Percentiles rank a stretch among this genome's conserved stretches.
phyloP scores from a whole-genome alignment of 2,888 invertebrate species.

The Choristoneura rosaceana region DNA sequence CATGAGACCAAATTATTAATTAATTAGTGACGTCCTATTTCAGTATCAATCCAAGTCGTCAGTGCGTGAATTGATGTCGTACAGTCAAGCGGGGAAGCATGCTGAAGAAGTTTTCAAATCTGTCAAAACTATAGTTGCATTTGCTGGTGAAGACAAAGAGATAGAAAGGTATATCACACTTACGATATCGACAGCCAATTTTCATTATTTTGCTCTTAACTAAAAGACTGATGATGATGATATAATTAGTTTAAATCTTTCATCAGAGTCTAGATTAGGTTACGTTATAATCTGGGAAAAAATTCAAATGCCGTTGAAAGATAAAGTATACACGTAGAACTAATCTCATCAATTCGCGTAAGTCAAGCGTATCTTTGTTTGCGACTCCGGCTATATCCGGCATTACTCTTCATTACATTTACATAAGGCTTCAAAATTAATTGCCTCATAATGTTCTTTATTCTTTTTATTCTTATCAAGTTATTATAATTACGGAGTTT shows the following conservation, averaged over 20 bases:
- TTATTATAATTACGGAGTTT: background rate
- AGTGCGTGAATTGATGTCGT: slow-evolving; percentile 84
- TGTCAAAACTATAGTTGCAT: slow-evolving; percentile 88
- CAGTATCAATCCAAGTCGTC: slow-evolving; percentile 83
- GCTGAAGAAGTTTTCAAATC: slow-evolving; percentile 89
- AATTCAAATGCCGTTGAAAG: background rate
- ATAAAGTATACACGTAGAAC: background rate
- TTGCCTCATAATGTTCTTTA: background rate
- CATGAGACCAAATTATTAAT: background rate
- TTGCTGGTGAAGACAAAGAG: slow-evolving; percentile 88
- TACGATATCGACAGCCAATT: background rate
- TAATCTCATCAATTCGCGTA: background rate
- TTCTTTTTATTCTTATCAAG: slow-evolving; percentile 1
- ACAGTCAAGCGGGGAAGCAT: slow-evolving; percentile 88
- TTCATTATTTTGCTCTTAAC: no score
- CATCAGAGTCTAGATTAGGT: background rate
- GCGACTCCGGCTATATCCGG: background rate
- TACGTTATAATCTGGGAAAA: background rate
- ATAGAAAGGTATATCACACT: slow-evolving; percentile 73
- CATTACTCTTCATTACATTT: slow-evolving; percentile 6
- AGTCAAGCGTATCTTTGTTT: background rate
- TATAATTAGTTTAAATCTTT: background rate
- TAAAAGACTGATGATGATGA: background rate
- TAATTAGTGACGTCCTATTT: slow-evolving; percentile 20
- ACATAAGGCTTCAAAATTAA: background rate